A percentile compares a stretch with the other conserved stretches of the same genome.
Conservation (phyloP, 2,797 vertebrate genomes). For the Ptychobarbus kaznakovi region DNA sequence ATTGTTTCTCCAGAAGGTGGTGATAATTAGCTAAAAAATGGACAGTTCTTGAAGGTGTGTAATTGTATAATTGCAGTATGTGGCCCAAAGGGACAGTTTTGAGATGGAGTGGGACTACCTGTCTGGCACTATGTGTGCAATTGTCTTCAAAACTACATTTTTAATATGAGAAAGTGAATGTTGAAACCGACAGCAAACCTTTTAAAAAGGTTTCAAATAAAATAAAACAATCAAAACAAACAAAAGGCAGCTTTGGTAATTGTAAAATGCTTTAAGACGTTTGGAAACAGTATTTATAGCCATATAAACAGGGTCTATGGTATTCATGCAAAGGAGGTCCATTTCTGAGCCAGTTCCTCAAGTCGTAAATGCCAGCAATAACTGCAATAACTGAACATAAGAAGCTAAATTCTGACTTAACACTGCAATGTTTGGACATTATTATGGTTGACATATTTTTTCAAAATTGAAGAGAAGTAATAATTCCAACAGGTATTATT, state of each 20-base stretch:
- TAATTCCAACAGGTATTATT: neutral
- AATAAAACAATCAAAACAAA: too few relatives aligned
- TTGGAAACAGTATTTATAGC: constrained; percentile 1
- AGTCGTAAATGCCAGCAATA: neutral
- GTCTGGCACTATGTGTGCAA: neutral
- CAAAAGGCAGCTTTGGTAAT: neutral
- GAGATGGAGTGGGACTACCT: neutral
- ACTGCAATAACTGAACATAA: neutral
- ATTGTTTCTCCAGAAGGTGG: constrained; percentile 42
- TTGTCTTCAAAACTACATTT: neutral
- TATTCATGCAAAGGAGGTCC: neutral
- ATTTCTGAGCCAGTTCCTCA: neutral
- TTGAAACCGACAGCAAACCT: neutral
- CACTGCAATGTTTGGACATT: neutral
- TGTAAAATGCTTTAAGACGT: neutral
- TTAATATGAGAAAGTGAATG: neutral
- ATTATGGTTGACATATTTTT: too few relatives aligned
- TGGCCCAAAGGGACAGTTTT: neutral
- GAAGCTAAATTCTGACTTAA: neutral
- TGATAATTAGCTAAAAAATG: constrained; percentile 14
- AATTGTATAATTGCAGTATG: neutral
- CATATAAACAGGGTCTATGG: neutral
- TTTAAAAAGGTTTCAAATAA: neutral
- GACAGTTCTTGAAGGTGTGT: too few relatives aligned
- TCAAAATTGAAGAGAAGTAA: too few relatives aligned